A percentile compares a stretch with the other conserved stretches of the same genome.
Evolutionary conservation across 2,888 invertebrate species (phyloP).

Genomic region (Oeneis ivallda): DNA sequence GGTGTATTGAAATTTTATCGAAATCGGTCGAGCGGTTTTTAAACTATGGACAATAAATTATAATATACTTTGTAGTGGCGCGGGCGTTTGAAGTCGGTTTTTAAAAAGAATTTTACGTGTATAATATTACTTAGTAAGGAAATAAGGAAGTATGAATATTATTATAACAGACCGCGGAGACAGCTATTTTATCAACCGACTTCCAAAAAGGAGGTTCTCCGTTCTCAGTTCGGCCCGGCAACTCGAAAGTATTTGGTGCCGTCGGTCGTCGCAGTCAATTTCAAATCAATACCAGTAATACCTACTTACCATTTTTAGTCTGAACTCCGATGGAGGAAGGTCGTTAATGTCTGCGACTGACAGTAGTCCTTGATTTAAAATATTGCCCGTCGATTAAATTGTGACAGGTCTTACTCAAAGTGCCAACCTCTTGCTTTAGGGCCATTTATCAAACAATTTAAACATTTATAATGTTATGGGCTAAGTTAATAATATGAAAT

Average conservation of each 20-base stretch:
- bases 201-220: background rate
- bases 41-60: too few relatives aligned
- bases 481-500: conserved; percentile 16
- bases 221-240: too few relatives aligned
- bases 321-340: conserved; percentile 25
- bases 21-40: too few relatives aligned
- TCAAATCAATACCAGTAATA: conserved; percentile 22
- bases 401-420: conserved; percentile 34
- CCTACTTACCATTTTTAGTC: conserved; percentile 26
- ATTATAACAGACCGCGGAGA: too few relatives aligned
- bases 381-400: conserved; percentile 32
- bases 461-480: conserved; percentile 22
- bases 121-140: too few relatives aligned
- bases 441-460: conserved; percentile 25
- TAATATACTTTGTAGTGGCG: too few relatives aligned
- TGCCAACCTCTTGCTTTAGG: conserved; percentile 22
- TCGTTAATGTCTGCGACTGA: conserved; percentile 33
- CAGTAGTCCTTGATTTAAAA: conserved; percentile 37
- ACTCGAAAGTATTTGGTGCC: conserved; percentile 1
- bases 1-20: too few relatives aligned
- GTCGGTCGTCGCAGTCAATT: conserved; percentile 19
- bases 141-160: too few relatives aligned
- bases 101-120: too few relatives aligned
- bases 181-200: too few relatives aligned
- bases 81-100: too few relatives aligned